Percentiles rank a stretch among this genome's conserved stretches.
Conservation (phyloP, 2,888 invertebrate genomes). For the Mimas tiliae region DNA sequence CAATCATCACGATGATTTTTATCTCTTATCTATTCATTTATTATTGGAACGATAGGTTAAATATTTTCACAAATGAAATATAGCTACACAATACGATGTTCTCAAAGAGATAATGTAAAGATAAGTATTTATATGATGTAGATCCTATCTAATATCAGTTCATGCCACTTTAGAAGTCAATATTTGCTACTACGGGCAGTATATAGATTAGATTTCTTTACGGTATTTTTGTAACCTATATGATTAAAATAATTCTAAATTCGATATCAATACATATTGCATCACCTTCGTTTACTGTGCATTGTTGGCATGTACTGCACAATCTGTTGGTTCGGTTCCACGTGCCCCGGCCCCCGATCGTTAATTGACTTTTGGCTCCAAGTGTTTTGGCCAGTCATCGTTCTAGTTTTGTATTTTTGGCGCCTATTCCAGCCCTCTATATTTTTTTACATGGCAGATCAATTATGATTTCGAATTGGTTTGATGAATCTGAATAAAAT, state of each 20-base stretch:
- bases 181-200: no score
- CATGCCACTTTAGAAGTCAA: no score
- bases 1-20: no score
- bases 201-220: no score
- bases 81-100: no score
- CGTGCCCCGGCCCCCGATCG: constrained; percentile 63
- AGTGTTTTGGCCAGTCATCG: constrained; percentile 80
- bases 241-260: no score
- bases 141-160: no score
- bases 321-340: constrained; percentile 62
- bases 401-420: constrained; percentile 82
- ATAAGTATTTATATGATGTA: not conserved
- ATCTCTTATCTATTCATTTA: no score
- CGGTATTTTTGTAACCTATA: no score
- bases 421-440: constrained; percentile 79
- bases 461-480: constrained; percentile 83
- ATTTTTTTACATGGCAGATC: constrained; percentile 82
- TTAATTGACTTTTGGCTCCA: constrained; percentile 80
- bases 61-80: no score
- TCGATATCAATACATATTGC: no score
- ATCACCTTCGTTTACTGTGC: constrained; percentile 35
- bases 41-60: no score
- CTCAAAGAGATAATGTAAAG: not conserved
- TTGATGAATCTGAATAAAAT: constrained; percentile 84
- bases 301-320: constrained; percentile 46